phyloP scores from a whole-genome alignment of 2,888 invertebrate species.

The Idaea dimidiata region DNA sequence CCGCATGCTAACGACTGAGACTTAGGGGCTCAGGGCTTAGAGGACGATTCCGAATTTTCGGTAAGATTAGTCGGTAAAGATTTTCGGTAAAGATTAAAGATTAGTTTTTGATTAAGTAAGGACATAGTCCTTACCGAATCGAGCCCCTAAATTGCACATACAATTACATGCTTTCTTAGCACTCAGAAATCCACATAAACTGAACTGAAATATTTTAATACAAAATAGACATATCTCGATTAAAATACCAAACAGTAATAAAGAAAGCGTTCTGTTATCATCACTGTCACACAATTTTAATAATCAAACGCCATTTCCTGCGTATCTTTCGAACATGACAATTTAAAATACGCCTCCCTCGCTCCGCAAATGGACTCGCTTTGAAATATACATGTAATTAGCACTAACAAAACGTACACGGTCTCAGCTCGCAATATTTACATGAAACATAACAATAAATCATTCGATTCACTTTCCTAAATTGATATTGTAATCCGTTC shows the following conservation, averaged over 20 bases:
- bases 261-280: not conserved
- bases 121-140: no score
- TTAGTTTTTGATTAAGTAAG: no score
- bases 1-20: no score
- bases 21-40: no score
- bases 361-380: conserved; percentile 1
- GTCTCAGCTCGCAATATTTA: conserved; percentile 57
- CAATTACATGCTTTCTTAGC: no score
- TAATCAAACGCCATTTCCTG: not conserved
- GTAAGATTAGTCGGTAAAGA: no score
- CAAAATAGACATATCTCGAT: not conserved
- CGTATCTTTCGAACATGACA: not conserved
- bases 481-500: conserved; percentile 79
- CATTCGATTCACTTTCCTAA: conserved; percentile 77
- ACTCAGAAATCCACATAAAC: no score
- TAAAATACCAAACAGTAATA: not conserved
- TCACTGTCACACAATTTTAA: not conserved
- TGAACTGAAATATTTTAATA: no score
- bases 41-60: no score
- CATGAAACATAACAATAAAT: conserved; percentile 72
- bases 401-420: conserved; percentile 40
- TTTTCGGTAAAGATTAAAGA: no score
- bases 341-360: not conserved
- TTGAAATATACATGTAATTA: conserved; percentile 41
- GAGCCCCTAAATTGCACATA: no score